Evolutionary conservation across 2,797 vertebrate species (phyloP).

Genomic region (Enteromius mattozi): DNA sequence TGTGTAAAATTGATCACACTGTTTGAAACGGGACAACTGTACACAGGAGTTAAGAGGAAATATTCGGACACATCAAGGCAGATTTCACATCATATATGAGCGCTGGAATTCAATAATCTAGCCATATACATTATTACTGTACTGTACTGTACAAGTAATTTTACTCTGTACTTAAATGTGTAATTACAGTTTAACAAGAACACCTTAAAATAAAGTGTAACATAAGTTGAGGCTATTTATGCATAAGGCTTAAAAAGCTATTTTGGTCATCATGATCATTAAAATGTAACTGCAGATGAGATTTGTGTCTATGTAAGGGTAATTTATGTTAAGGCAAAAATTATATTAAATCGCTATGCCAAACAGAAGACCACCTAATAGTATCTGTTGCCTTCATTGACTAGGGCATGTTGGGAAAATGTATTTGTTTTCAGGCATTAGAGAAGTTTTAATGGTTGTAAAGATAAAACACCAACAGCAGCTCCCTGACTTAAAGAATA

Average conservation of each 20-base stretch:
- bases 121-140: no score
- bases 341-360: not conserved
- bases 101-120: not conserved
- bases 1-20: conserved; percentile 31
- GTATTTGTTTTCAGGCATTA: conserved; percentile 8
- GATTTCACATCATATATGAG: not conserved
- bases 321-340: not conserved
- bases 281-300: not conserved
- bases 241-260: not conserved
- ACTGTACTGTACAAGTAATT: no score
- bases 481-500: not conserved
- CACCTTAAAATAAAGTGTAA: not conserved
- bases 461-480: conserved; percentile 9
- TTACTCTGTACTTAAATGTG: no score
- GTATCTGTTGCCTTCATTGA: conserved; percentile 8
- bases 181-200: no score
- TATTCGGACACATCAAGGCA: not conserved
- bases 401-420: not conserved
- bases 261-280: not conserved
- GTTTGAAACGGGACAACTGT: not conserved
- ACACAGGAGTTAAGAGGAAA: not conserved
- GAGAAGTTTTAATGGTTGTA: conserved; percentile 6
- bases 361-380: not conserved
- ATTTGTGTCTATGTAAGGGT: not conserved
- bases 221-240: not conserved